phyloP scores from a whole-genome alignment of 2,113 vertebrate species.

The Platysternon megacephalum region DNA sequence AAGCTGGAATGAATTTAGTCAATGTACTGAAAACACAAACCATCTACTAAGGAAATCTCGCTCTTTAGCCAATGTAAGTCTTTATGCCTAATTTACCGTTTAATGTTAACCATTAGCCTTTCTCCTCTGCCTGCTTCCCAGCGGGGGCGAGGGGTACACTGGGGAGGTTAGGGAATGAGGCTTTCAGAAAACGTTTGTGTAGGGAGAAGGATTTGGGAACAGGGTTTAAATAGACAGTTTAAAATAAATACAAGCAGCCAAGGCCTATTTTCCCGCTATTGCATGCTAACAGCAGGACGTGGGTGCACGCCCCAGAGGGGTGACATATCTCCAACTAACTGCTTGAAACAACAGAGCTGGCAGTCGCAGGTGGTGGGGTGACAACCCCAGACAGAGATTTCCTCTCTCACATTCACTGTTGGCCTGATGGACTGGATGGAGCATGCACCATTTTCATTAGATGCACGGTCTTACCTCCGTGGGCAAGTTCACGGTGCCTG shows the following conservation, averaged over 20 bases:
- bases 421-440: background rate
- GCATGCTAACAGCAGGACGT: accelerated
- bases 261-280: background rate
- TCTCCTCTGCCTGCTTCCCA: background rate
- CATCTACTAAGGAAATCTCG: background rate
- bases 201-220: accelerated
- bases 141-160: accelerated
- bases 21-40: slow-evolving; percentile 11
- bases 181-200: accelerated
- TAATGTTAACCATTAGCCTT: background rate
- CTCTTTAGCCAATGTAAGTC: background rate
- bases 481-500: background rate
- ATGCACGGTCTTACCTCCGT: background rate
- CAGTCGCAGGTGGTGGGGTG: too few species aligned
- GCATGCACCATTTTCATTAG: background rate
- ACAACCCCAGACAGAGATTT: accelerated
- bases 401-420: background rate
- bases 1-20: slow-evolving; percentile 23
- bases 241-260: background rate
- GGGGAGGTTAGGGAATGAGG: too few species aligned
- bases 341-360: background rate
- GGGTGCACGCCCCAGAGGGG: background rate
- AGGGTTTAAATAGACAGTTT: accelerated
- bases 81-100: background rate
- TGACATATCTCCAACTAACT: background rate